Conservation (phyloP, 2,113 vertebrate genomes). For the Oenanthe melanoleuca region DNA sequence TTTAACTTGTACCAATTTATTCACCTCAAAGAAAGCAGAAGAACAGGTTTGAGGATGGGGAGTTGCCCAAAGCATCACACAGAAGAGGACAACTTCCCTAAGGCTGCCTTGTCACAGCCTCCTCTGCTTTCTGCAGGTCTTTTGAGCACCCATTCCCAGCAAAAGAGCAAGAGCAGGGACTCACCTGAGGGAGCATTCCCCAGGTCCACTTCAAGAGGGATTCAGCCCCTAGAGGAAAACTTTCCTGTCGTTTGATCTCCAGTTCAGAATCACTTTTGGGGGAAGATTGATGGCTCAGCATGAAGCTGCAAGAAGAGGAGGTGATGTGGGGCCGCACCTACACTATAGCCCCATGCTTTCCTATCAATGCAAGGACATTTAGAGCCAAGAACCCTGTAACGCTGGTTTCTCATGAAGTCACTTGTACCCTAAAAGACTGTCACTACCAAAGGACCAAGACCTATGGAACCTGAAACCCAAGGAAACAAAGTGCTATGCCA, state of each 20-base stretch:
- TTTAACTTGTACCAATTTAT: conserved; percentile 9
- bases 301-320: conserved; percentile 61
- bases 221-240: conserved; percentile 56
- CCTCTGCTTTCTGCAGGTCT: not conserved
- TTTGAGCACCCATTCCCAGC: not conserved
- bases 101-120: not conserved
- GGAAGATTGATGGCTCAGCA: conserved; percentile 61
- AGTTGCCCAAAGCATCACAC: not conserved
- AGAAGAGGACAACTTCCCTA: not conserved
- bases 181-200: conserved; percentile 90
- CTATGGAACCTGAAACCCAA: not conserved
- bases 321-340: not conserved
- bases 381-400: not conserved
- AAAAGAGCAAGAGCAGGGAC: not conserved
- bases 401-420: not conserved
- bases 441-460: not conserved
- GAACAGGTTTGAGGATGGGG: not conserved
- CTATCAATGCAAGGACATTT: not conserved
- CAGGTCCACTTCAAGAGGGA: conserved; percentile 90
- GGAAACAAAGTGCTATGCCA: not conserved
- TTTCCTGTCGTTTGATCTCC: conserved; percentile 74
- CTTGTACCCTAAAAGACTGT: not conserved
- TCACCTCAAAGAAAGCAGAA: conserved; percentile 58
- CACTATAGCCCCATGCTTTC: not conserved
- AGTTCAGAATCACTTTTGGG: conserved; percentile 95